Evolutionary conservation across 2,797 vertebrate species (phyloP), one percentile per base, ranked within the genome.

Genomic region (Alosa sapidissima): DNA sequence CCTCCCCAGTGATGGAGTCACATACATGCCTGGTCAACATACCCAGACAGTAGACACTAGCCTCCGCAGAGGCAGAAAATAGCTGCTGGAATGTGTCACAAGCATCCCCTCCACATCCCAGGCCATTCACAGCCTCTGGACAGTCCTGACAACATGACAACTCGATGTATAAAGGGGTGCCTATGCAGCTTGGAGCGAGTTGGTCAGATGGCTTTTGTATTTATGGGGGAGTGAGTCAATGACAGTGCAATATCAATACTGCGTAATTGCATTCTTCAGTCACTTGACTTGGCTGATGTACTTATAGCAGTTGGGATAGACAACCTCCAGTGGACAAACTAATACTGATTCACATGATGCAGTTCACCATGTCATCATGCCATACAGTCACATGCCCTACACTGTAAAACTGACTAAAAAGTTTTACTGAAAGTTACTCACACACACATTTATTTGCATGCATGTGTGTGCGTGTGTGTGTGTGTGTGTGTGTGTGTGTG

Each of bases 101-200:
- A 92, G 92, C 92, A 93, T 93, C 89, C 87, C 85, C n/a, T 84
- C 88, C 85, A 90, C 89, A 89, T 90, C 91, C 88, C 88, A 81
- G 82, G 83, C 89, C 87, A 90, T 92, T 91, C 87, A 93, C 85
- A 83, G 88, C 86, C 89, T 89, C 87, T 91, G 86, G 14, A 36
- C 68, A 75, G 33, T 8, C 3, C 36, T 75, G 68, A 45, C 72
- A 9, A 78, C 41, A 41, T 75, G 68, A 33, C 68, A 75, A 19
- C 68, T n/a, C 36, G 5, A 14, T 78, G 72, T 41, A 78, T 78
- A 21, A 78, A 13, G 13, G 36, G 19, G 36, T 72, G 16, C 16
- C 5, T 45, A 47, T 47, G 72, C 14, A 5, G 2, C 21, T 78
- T 10, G 16, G 16, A 21, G 1, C 19, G 72, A 5, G 7, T 45